phyloP scores from a whole-genome alignment of 1,140 invertebrate species.

The Colletes gigas region DNA sequence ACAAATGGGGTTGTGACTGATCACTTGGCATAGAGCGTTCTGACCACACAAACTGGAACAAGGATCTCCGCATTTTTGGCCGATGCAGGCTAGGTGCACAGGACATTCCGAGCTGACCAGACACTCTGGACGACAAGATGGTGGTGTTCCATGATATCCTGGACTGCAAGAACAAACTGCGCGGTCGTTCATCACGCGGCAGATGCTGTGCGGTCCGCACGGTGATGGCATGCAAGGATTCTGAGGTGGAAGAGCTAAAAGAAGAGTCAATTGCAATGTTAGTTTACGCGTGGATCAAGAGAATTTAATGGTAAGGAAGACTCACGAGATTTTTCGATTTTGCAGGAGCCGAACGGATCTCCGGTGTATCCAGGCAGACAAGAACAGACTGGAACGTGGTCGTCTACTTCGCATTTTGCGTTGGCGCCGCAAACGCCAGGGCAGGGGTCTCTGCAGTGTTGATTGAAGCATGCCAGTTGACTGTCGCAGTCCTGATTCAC shows the following conservation, averaged over 20 bases:
- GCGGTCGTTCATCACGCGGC: slow-evolving; percentile 85
- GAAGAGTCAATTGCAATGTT: background rate
- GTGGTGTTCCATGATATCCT: slow-evolving; percentile 89
- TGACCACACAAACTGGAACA: slow-evolving; percentile 90
- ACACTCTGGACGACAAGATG: slow-evolving; percentile 90
- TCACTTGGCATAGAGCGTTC: slow-evolving; percentile 89
- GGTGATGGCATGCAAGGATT: slow-evolving; percentile 90
- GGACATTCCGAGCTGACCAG: slow-evolving; percentile 89
- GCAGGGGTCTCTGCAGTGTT: slow-evolving; percentile 92
- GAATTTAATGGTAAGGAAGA: background rate
- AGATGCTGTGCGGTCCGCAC: slow-evolving; percentile 91
- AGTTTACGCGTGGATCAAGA: background rate
- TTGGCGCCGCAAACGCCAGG: slow-evolving; percentile 90
- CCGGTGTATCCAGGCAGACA: slow-evolving; percentile 89
- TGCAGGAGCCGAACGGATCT: slow-evolving; percentile 91
- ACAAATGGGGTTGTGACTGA: slow-evolving; percentile 92
- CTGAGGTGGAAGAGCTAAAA: slow-evolving; percentile 76
- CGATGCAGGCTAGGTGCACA: slow-evolving; percentile 87
- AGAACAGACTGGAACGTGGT: slow-evolving; percentile 90
- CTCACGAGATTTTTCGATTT: slow-evolving; percentile 77
- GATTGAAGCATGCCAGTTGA: slow-evolving; percentile 90
- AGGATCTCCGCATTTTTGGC: slow-evolving; percentile 90
- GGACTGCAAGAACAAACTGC: slow-evolving; percentile 90
- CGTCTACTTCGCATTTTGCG: slow-evolving; percentile 89
- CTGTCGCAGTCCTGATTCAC: slow-evolving; percentile 90